Percentiles rank a stretch among this genome's conserved stretches.
phyloP scores from a whole-genome alignment of 2,888 invertebrate species.

The Eledone cirrhosa region DNA sequence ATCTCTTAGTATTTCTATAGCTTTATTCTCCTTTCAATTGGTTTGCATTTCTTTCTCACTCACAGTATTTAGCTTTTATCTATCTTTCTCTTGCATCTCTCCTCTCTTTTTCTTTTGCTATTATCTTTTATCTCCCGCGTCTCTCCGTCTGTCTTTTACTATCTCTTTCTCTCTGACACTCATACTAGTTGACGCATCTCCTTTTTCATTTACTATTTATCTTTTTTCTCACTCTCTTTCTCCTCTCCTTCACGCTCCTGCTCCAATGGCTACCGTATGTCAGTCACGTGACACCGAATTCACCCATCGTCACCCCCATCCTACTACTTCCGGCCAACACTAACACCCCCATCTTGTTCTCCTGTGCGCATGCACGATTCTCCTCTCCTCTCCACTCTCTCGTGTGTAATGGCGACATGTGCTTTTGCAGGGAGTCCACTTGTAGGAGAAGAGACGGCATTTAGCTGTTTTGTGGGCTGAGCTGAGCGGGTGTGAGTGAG shows the following conservation, averaged over 20 bases:
- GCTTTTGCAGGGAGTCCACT: not conserved
- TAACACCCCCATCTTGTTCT: too few relatives aligned
- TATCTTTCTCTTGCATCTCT: not conserved
- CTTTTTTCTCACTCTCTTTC: not conserved
- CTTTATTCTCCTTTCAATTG: too few relatives aligned
- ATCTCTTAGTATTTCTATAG: not conserved
- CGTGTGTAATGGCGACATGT: conserved; percentile 25
- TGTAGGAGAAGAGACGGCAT: not conserved
- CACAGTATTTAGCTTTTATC: not conserved
- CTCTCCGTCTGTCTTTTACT: not conserved
- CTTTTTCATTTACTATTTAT: not conserved
- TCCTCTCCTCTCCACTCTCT: too few relatives aligned
- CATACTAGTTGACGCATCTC: too few relatives aligned
- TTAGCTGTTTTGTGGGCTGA: not conserved
- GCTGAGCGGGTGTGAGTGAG: conserved; percentile 7
- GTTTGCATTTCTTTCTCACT: too few relatives aligned
- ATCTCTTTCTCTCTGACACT: not conserved
- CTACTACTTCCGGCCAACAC: not conserved
- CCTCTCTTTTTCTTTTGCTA: not conserved
- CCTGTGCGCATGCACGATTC: not conserved
- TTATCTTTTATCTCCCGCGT: not conserved
- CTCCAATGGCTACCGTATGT: not conserved
- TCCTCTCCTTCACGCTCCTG: not conserved
- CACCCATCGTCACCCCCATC: not conserved
- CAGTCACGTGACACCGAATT: not conserved